Percentiles rank a stretch among this genome's conserved stretches.
Conservation (phyloP, 2,797 vertebrate genomes). For the Cryptoprocta ferox region DNA sequence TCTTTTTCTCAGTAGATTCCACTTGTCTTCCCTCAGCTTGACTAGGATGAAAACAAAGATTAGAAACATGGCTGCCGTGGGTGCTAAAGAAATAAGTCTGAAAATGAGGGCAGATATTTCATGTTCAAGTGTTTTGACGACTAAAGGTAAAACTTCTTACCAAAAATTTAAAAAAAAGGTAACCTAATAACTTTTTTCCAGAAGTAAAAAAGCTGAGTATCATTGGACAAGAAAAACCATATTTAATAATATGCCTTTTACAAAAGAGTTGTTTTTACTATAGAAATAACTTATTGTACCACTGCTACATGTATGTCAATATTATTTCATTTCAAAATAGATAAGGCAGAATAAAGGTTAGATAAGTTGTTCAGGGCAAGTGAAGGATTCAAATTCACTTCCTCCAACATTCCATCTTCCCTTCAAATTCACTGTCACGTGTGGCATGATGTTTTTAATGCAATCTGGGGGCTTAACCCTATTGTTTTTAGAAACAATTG, state of each 20-base stretch:
- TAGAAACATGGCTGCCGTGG: background rate
- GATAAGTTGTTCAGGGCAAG: background rate
- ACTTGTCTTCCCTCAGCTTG: background rate
- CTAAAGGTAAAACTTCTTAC: background rate
- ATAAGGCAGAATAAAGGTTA: slow-evolving; percentile 16
- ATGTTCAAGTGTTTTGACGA: background rate
- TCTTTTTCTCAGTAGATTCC: slow-evolving; percentile 70
- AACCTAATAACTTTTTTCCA: background rate
- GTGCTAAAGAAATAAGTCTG: background rate
- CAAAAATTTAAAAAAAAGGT: background rate
- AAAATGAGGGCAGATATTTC: background rate
- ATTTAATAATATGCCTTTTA: slow-evolving; percentile 11
- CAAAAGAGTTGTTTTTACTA: background rate
- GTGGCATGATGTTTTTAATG: background rate
- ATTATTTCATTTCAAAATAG: slow-evolving; percentile 6
- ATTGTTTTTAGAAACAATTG: background rate
- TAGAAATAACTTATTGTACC: background rate
- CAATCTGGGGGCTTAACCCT: background rate
- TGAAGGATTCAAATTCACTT: slow-evolving; percentile 12
- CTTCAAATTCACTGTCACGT: background rate
- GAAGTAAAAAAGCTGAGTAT: background rate
- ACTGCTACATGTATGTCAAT: background rate
- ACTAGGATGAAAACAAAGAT: background rate
- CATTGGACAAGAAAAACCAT: background rate
- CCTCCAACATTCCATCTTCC: background rate